Percentiles rank a stretch among this genome's conserved stretches.
Evolutionary conservation across 2,888 invertebrate species (phyloP).

Genomic region (Sepiola atlantica): DNA sequence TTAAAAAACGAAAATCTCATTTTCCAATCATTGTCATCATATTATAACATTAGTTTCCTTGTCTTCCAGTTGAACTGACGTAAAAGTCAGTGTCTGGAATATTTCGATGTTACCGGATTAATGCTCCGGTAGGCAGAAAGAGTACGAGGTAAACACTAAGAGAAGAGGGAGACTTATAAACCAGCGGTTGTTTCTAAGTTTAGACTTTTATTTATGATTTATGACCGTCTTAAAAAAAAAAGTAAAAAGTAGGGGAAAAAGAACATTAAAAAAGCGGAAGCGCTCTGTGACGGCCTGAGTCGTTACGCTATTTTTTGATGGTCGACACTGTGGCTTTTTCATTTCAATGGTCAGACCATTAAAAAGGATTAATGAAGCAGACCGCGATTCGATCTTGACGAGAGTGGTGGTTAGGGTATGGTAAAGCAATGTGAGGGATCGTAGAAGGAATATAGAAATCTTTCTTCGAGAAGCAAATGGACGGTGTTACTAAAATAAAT

Average conservation of each 20-base stretch:
- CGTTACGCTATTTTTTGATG: conserved; percentile 11
- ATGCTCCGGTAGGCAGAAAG: fast-evolving
- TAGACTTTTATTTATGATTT: conserved; percentile 21
- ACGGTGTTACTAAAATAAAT: background rate
- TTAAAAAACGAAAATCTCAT: background rate
- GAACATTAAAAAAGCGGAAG: background rate
- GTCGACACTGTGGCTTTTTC: background rate
- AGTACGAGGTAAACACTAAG: background rate
- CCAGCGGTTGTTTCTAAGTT: background rate
- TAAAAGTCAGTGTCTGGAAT: background rate
- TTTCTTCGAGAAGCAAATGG: background rate
- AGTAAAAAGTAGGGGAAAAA: background rate
- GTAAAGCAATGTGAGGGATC: background rate
- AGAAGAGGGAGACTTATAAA: background rate
- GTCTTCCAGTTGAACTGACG: background rate
- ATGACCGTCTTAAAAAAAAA: background rate
- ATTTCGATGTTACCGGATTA: background rate
- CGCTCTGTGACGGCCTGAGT: background rate
- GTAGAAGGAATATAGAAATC: too few species aligned
- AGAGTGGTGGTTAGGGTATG: background rate
- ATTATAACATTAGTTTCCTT: background rate
- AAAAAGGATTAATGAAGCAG: background rate
- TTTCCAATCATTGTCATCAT: background rate
- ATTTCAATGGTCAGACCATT: background rate
- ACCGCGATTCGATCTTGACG: background rate